Evolutionary conservation across 64 coral and sea anemone species (phyloP).

Genomic region (Actinia tenebrosa): DNA sequence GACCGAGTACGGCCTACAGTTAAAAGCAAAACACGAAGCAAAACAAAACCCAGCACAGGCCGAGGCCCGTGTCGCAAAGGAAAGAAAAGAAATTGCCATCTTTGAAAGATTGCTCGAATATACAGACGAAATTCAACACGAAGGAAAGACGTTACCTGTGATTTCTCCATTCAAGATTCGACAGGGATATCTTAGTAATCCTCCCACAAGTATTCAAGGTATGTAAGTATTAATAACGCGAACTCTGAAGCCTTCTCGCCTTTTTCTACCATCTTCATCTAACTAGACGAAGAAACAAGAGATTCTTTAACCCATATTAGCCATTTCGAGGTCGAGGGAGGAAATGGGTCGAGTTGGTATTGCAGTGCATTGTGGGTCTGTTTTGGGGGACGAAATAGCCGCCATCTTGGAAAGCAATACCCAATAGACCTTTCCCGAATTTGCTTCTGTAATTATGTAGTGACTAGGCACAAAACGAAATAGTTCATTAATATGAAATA

Average conservation of each 20-base stretch:
- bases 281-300: no score
- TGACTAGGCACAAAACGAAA: no score
- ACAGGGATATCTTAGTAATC: not conserved
- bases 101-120: constrained; percentile 27
- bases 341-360: no score
- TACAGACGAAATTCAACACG: constrained; percentile 27
- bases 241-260: not conserved
- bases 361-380: no score
- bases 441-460: no score
- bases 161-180: constrained; percentile 38
- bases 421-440: no score
- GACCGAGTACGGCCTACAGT: constrained; percentile 20
- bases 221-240: not conserved
- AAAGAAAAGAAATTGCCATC: not conserved
- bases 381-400: no score
- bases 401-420: no score
- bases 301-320: no score
- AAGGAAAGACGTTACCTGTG: constrained; percentile 6
- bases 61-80: not conserved
- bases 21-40: constrained; percentile 13
- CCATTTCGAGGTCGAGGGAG: no score
- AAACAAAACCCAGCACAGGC: not conserved
- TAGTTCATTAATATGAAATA: no score
- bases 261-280: no score
- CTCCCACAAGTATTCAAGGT: constrained; percentile 36